Conservation (phyloP, 2,113 vertebrate species). For the Nesogale talazaci region DNA sequence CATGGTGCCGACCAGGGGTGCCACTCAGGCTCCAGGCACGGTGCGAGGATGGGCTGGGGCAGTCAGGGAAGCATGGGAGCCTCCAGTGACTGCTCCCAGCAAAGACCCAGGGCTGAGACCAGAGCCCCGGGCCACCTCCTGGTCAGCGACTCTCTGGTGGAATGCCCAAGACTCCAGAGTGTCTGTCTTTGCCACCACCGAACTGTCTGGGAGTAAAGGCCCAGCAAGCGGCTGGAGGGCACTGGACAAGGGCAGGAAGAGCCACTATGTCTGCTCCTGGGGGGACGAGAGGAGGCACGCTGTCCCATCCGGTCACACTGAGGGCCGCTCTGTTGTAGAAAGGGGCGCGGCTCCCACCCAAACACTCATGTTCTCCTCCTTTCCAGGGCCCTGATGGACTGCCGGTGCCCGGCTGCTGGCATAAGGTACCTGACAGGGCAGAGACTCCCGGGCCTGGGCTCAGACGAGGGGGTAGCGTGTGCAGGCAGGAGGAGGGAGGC, state of each 20-base stretch:
- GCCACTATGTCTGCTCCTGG: not conserved
- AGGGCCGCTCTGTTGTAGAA: not conserved
- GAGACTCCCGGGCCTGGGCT: not conserved
- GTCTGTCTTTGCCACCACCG: not conserved
- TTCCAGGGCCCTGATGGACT: slow-evolving; percentile 94
- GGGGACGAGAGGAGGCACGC: not conserved
- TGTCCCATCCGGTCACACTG: not conserved
- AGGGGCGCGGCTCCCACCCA: not conserved
- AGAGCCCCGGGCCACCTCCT: not conserved
- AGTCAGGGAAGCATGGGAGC: not conserved
- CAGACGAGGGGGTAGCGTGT: not conserved
- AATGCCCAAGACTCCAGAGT: not conserved
- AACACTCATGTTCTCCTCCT: slow-evolving; percentile 13
- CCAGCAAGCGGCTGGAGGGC: not conserved
- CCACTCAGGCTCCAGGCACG: not conserved
- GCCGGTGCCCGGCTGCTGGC: slow-evolving; percentile 97
- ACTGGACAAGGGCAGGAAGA: not conserved
- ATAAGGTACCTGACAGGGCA: slow-evolving; percentile 89
- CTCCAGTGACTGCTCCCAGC: not conserved
- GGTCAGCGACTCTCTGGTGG: not conserved
- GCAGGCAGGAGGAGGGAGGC: not conserved
- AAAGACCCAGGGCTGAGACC: not conserved
- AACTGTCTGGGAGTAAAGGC: not conserved
- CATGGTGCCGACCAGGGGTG: not conserved
- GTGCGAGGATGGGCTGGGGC: not conserved